Base-by-base conservation (phyloP, 2,113 vertebrate genomes). In the Abramis brama region DNA sequence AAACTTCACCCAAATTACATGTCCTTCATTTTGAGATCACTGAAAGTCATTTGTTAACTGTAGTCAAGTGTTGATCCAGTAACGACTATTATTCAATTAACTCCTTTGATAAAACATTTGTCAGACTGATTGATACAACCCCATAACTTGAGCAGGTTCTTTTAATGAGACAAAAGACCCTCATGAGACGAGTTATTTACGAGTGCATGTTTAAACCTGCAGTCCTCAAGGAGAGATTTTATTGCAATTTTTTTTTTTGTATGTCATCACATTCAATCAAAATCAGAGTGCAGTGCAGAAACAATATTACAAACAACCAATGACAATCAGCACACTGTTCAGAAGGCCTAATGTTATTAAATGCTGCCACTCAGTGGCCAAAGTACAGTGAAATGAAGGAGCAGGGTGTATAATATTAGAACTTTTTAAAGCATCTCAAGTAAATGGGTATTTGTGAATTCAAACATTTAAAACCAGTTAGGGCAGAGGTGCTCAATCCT, bases 361-460 rank as follows among this genome's bases (percentile, higher is more conserved):
- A 80, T 80, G 78, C 78, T 80, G 39, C 78, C 78, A 47, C 78
- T 27, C 39, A 80, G 78, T 80, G 78, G 78, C 15, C 78, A 80
- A 43, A 19, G 33, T 43, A 57, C 5, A 78, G 10, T 19, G 9
- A 39, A 43, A 23, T 43, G 33, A 71, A 12, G 3, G 12, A 74
- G 6, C 43, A 25, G 12, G 23, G 11, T 6, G 2, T 12, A 30
- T 30, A 73, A n/a, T 73, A 73, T 25, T 2, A 23, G 1, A 5
- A 45, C 36, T 13, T 25, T n/a, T 25, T 10, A 1, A n/a, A 62
- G 2, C 5, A 45, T n/a, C 10, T 11, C 19, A 71, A 71, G 10
- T 23, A 3, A 71, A 13, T n/a, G 6, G 21, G 1, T n/a, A 12
- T 43, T 39, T 71, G 33, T 11, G 8, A 39, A 39, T 21, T 71